Base-by-base conservation (phyloP, 23 tunicate genomes). In the Trididemnum nubilum region DNA sequence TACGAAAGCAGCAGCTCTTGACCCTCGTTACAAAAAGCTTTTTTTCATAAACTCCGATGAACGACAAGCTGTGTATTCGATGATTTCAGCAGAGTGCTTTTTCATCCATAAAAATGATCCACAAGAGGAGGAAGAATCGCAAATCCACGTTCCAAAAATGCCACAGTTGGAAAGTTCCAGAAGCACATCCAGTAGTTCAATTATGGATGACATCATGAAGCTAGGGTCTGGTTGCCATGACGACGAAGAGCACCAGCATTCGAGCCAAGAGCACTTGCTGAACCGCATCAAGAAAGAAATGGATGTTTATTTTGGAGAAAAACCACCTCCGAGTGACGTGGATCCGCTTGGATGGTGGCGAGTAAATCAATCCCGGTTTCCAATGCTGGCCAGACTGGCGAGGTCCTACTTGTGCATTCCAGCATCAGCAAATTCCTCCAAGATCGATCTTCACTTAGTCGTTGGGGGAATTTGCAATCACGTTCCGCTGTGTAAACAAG, bases 381-480 rank as follows among this genome's bases (percentile, higher is more conserved):
- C 86, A 5, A 33, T 82, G 38, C 36, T 82, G 37, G 69, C 86
- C 29, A 50, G 64, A 50, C 33, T 82, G 27, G 86, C 86, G 2
- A 7, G 86, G 29, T 22, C n/a, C 0, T 82, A 82, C 50, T 51
- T 82, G 78, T 82, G 86, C 38, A 82, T 82, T 18, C 86, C 86
- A 1, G 86, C 86, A 0, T 18, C 69, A 1, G 67, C 78, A 0
- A 28, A 23, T 73, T 12, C 3, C 9, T 37, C 57, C 15, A 39
- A 21, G 38, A 32, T 30, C 12, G 38, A 12, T 7, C 7, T 31
- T 9, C 38, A 67, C 31, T 4, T 7, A 5, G 5, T 2, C 33
- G 38, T 33, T 7, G 2, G 38, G 38, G 21, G 26, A 31, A 32
- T 33, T 3, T 67, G 74, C n/a, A 24, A 67, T 5, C 74, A 67